A percentile compares a stretch with the other conserved stretches of the same genome.
Evolutionary conservation across 2,113 vertebrate genomes (phyloP).

Genomic region (Chitala chitala): DNA sequence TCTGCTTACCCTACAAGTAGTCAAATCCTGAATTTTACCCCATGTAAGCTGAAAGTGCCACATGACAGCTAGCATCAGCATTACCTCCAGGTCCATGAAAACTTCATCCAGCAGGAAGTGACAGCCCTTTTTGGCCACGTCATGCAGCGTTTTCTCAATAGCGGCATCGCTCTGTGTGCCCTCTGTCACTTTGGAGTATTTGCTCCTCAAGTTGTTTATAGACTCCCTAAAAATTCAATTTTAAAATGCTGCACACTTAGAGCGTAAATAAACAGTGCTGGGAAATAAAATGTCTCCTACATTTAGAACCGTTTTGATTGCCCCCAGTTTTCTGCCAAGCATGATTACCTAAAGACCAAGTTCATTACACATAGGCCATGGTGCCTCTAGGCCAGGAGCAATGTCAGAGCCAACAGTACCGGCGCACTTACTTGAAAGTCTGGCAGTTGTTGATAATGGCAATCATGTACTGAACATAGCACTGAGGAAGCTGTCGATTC

Average conservation of each 20-base stretch:
- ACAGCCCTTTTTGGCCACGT: constrained; percentile 89
- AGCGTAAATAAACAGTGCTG: background rate
- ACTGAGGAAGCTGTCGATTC: constrained; percentile 82
- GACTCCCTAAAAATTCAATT: constrained; percentile 73
- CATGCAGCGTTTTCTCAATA: constrained; percentile 75
- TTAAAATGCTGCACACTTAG: background rate
- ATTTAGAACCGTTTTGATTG: background rate
- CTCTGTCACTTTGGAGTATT: constrained; percentile 73
- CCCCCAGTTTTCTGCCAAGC: background rate
- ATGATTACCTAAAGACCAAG: background rate
- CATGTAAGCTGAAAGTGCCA: no score
- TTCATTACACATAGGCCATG: background rate
- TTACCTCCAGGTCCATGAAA: constrained; percentile 92
- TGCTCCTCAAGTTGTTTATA: constrained; percentile 87
- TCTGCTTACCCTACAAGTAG: background rate
- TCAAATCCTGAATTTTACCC: no score
- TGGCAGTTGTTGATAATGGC: constrained; percentile 97
- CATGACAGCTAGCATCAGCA: no score
- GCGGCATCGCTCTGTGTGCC: constrained; percentile 69
- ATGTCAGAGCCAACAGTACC: background rate
- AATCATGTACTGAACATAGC: constrained; percentile 94
- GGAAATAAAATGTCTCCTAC: background rate
- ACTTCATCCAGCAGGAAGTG: constrained; percentile 88
- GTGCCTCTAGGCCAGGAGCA: background rate
- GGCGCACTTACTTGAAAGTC: constrained; percentile 80